A percentile compares a stretch with the other conserved stretches of the same genome.
Evolutionary conservation across 2,888 invertebrate genomes (phyloP).

Genomic region (Harpalus rubripes): DNA sequence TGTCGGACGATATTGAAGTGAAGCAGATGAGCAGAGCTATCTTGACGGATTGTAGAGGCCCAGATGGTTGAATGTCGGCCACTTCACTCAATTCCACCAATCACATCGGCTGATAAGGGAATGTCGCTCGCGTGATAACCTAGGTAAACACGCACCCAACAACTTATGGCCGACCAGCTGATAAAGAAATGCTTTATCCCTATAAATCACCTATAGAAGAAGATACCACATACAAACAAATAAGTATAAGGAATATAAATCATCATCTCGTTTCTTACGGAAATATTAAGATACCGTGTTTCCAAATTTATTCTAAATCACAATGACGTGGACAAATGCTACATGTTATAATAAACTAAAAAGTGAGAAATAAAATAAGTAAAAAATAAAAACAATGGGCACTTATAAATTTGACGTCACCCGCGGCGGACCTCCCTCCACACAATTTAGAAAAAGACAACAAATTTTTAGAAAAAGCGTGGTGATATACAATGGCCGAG

Average conservation of each 20-base stretch:
- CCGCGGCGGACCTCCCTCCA: too few species aligned
- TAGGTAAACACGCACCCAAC: constrained; percentile 34
- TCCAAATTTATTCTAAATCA: too few species aligned
- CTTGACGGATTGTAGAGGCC: constrained; percentile 26
- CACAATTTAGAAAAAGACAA: too few species aligned
- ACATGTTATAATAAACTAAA: too few species aligned
- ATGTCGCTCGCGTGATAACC: constrained; percentile 56
- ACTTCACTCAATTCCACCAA: constrained; percentile 59
- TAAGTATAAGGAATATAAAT: not conserved
- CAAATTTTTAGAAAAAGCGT: too few species aligned
- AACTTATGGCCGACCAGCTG: constrained; percentile 17
- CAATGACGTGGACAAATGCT: too few species aligned
- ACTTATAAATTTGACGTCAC: too few species aligned
- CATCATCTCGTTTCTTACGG: not conserved
- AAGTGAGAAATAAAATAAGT: too few species aligned
- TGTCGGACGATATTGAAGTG: constrained; percentile 31
- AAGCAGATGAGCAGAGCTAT: constrained; percentile 42
- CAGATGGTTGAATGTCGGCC: constrained; percentile 54
- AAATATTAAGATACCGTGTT: too few species aligned
- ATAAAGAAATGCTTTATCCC: not conserved
- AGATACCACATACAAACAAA: not conserved
- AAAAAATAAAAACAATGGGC: too few species aligned
- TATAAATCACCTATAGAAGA: not conserved
- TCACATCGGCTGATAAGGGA: constrained; percentile 61
- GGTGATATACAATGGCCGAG: too few species aligned